phyloP scores from a whole-genome alignment of 2,888 invertebrate species.

The Troides aeacus region DNA sequence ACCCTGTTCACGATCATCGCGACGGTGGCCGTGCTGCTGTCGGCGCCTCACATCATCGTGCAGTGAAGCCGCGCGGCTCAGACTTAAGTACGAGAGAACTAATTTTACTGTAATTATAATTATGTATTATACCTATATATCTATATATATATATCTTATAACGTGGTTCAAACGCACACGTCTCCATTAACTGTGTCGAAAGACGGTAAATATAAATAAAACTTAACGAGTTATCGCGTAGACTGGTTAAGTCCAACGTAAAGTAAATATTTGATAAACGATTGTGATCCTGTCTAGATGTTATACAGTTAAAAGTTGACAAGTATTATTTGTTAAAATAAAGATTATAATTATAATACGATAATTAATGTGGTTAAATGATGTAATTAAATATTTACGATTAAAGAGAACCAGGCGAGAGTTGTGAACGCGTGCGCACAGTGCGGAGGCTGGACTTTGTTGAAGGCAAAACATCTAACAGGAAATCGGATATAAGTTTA shows the following conservation, averaged over 20 bases:
- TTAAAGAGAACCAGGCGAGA: constrained; percentile 20
- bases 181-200: constrained; percentile 60
- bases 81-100: constrained; percentile 64
- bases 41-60: constrained; percentile 97
- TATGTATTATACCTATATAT: constrained; percentile 40
- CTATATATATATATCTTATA: constrained; percentile 41
- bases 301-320: constrained; percentile 69
- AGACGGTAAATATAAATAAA: constrained; percentile 63
- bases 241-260: constrained; percentile 61
- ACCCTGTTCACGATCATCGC: constrained; percentile 96
- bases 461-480: too few species aligned
- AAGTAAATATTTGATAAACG: constrained; percentile 58
- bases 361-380: constrained; percentile 35
- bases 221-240: constrained; percentile 48
- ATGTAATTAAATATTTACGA: constrained; percentile 36
- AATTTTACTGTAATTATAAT: constrained; percentile 58
- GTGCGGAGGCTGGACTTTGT: neutral
- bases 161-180: constrained; percentile 78
- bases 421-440: neutral
- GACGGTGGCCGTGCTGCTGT: constrained; percentile 93
- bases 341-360: constrained; percentile 34
- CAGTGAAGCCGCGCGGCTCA: constrained; percentile 79
- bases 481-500: too few species aligned
- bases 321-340: constrained; percentile 63
- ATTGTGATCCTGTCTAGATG: constrained; percentile 76